Conservation (phyloP, 2,113 vertebrate genomes). For the Lathamus discolor region DNA sequence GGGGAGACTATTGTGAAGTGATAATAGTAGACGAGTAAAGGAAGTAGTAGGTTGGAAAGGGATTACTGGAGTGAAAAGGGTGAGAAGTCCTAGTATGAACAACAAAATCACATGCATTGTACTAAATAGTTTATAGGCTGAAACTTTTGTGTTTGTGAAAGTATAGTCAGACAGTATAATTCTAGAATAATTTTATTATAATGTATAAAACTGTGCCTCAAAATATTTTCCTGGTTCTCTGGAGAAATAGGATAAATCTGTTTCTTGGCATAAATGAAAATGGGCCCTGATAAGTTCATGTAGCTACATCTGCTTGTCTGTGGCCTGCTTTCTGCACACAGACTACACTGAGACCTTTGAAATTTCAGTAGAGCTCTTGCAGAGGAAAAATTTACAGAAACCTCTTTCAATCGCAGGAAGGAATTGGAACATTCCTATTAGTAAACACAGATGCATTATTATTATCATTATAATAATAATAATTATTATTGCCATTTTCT, state of each 20-base stretch:
- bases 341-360: not conserved
- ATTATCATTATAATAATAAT: not conserved
- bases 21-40: not conserved
- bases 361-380: not conserved
- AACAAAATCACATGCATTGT: not conserved
- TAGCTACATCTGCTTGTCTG: not conserved
- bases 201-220: not conserved
- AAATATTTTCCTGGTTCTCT: not conserved
- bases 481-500: not conserved
- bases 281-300: not conserved
- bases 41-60: not conserved
- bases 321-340: not conserved
- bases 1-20: not conserved
- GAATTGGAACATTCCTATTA: not conserved
- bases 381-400: not conserved
- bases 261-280: not conserved
- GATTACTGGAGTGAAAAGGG: not conserved
- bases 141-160: not conserved
- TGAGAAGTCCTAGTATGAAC: not conserved
- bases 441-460: not conserved
- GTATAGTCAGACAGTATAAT: not conserved
- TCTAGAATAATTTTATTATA: not conserved
- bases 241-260: not conserved
- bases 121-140: not conserved
- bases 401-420: not conserved